Evolutionary conservation across 2,797 vertebrate species (phyloP).

Genomic region (Diplodus puntazzo): DNA sequence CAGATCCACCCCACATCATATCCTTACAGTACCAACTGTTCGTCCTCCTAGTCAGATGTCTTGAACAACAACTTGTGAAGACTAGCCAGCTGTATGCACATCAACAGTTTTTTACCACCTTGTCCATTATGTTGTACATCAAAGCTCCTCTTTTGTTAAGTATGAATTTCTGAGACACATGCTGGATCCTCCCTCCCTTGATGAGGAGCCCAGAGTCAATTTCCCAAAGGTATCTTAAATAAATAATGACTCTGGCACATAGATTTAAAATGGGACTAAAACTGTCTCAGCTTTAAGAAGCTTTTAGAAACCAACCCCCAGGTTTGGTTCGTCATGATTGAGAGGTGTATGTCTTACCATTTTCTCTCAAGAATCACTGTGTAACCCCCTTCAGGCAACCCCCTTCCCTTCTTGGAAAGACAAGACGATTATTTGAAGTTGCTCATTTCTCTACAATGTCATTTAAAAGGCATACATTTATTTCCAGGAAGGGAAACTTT

Average conservation of each 20-base stretch:
- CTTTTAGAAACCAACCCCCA: not conserved
- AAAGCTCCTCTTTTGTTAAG: not conserved
- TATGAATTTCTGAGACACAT: not conserved
- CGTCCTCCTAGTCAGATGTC: conserved; percentile 34
- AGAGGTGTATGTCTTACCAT: not conserved
- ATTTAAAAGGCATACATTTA: not conserved
- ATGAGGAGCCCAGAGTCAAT: not conserved
- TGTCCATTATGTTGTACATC: conserved; percentile 7
- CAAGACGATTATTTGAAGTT: not conserved
- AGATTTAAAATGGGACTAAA: conserved; percentile 18
- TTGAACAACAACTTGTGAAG: conserved; percentile 35
- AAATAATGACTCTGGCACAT: not conserved
- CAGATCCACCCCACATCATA: conserved; percentile 26
- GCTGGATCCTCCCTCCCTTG: not conserved
- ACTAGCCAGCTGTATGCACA: conserved; percentile 15
- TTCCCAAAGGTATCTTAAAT: not conserved
- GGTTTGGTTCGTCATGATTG: not conserved
- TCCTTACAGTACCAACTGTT: conserved; percentile 36
- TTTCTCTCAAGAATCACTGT: not conserved
- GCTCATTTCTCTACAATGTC: not conserved
- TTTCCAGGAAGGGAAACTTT: no score
- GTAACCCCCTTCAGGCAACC: not conserved
- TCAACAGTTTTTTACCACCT: conserved; percentile 25
- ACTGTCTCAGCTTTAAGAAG: not conserved
- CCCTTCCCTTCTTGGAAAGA: not conserved